Base-by-base conservation (phyloP, 2,888 invertebrate species). In the Acleris sparsana region DNA sequence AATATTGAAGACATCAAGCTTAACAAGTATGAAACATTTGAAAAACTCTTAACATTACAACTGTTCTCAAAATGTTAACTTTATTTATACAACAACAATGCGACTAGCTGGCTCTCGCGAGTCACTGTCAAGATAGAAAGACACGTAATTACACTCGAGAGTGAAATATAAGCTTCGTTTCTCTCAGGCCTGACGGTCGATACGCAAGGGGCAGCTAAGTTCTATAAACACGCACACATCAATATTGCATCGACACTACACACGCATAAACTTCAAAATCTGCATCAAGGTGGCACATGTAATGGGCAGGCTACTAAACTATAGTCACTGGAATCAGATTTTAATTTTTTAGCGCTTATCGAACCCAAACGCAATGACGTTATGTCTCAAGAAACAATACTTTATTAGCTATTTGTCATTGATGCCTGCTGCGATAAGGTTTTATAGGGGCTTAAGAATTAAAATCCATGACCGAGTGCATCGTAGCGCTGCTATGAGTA, bases 61-160 rank as follows among this genome's bases (percentile, higher is more conserved):
- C 63, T 66, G 76, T 72, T 70, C 66, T 74, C 64, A 75, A 74
- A 75, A 73, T 33, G 33, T 33, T 33, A 75, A 72, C 65, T 67
- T 64, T 62, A 68, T 33, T 33, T 33, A 33, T 49, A 63, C 68
- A 68, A 58, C 63, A 66, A 69, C 70, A 69, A 62, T 48, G 66
- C 52, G 22, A 46, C 56, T 25, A 49, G 13, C 55, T 18, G 52
- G 17, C 18, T 7, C 49, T 20, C 65, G 57, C 46, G 46, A 17
- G 46, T 17, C 46, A 7, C 46, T 17, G 46, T 5, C 46, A 16
- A 46, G 46, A 3, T 13, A 39, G 13, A 13, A 39, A 4, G 39
- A 39, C 13, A 39, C 39, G 13, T 13, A 13, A 13, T 39, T 13
- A 39, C 4, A 13, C 3, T 13, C 39, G n/a, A n/a, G 11, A 39